Percentiles rank a stretch among this genome's conserved stretches.
Conservation (phyloP, 2,113 vertebrate genomes). For the Chionis minor region DNA sequence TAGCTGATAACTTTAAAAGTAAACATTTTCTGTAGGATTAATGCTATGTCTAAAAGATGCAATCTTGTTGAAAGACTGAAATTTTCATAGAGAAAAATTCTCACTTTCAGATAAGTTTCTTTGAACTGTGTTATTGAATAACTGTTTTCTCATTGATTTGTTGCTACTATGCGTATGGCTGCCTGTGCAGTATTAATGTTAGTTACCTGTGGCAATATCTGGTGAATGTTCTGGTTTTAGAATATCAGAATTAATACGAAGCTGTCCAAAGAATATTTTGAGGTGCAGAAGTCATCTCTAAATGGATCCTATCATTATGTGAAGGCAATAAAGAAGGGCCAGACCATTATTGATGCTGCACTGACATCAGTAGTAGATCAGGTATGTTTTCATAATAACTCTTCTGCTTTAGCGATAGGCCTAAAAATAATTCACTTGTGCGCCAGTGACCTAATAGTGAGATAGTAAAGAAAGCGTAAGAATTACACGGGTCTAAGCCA, state of each 20-base stretch:
- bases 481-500: background rate
- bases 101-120: background rate
- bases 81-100: background rate
- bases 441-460: background rate
- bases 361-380: constrained; percentile 86
- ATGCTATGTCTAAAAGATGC: background rate
- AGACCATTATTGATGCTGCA: constrained; percentile 80
- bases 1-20: background rate
- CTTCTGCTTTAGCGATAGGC: background rate
- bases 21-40: background rate
- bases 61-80: background rate
- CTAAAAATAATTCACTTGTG: background rate
- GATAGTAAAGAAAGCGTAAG: background rate
- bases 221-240: constrained; percentile 63
- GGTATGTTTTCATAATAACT: constrained; percentile 68
- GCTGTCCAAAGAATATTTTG: constrained; percentile 84
- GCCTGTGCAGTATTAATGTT: background rate
- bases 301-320: constrained; percentile 90
- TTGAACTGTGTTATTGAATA: background rate
- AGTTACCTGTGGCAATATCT: background rate
- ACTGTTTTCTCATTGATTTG: background rate
- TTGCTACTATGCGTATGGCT: background rate
- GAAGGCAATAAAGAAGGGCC: constrained; percentile 80
- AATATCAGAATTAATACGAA: constrained; percentile 82
- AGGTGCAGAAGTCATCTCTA: constrained; percentile 83